phyloP scores from a whole-genome alignment of 92 coral and sea anemone species.

The Muricea muricata region DNA sequence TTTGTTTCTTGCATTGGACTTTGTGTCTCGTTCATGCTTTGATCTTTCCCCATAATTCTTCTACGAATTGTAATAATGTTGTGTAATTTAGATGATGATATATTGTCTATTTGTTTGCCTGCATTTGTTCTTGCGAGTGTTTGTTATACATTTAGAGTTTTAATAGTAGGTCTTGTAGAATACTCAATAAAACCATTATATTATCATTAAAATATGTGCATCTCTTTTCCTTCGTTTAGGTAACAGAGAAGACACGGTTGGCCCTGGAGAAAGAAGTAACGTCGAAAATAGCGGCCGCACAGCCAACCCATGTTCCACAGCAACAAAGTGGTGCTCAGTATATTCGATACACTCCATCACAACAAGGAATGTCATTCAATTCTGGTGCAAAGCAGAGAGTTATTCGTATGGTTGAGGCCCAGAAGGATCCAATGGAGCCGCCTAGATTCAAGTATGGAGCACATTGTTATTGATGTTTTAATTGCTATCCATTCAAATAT shows the following conservation, averaged over 20 bases:
- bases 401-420: constrained; percentile 96
- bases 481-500: no score
- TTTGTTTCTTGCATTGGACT: no score
- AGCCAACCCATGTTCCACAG: constrained; percentile 93
- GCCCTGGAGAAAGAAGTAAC: constrained; percentile 94
- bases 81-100: no score
- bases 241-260: constrained; percentile 89
- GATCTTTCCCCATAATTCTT: no score
- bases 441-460: constrained; percentile 89
- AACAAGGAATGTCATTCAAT: constrained; percentile 90
- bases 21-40: no score
- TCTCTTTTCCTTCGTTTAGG: constrained; percentile 24
- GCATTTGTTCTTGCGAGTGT: no score
- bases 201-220: background rate
- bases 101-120: no score
- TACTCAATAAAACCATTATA: no score
- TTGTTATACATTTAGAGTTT: no score
- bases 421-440: constrained; percentile 99
- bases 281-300: constrained; percentile 93
- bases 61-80: no score
- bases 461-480: background rate
- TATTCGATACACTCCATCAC: constrained; percentile 96
- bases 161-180: no score
- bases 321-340: constrained; percentile 94
- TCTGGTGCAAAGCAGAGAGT: constrained; percentile 99